phyloP scores from a whole-genome alignment of 2,113 vertebrate genomes.

The Rhabdomys dilectus region DNA sequence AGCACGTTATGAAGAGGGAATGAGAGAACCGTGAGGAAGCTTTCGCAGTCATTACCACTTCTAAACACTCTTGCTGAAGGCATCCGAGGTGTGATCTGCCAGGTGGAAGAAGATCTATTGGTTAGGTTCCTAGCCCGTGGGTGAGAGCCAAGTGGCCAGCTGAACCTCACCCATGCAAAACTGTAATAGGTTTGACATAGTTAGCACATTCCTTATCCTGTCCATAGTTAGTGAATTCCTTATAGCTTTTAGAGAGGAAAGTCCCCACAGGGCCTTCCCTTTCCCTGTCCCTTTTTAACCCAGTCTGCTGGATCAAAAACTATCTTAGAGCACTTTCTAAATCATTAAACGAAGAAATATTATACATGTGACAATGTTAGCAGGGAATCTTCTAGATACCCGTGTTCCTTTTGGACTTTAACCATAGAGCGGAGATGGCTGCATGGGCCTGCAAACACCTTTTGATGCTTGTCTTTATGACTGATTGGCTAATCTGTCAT shows the following conservation, averaged over 20 bases:
- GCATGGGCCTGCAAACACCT: not conserved
- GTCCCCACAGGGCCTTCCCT: not conserved
- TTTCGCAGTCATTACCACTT: slow-evolving; percentile 66
- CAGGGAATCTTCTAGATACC: not conserved
- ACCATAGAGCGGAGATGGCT: not conserved
- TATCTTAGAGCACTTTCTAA: slow-evolving; percentile 40
- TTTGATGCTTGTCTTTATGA: slow-evolving; percentile 44
- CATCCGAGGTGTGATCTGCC: slow-evolving; percentile 64
- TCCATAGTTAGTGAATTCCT: slow-evolving; percentile 30
- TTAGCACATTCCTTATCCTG: not conserved
- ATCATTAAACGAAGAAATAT: slow-evolving; percentile 64
- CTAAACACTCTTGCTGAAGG: slow-evolving; percentile 71
- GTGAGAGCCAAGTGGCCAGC: slow-evolving; percentile 55
- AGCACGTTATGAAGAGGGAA: slow-evolving; percentile 64
- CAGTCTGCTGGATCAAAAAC: slow-evolving; percentile 54
- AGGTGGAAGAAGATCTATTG: slow-evolving; percentile 56
- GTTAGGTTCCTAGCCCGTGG: slow-evolving; percentile 49
- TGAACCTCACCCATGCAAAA: slow-evolving; percentile 69
- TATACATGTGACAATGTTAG: slow-evolving; percentile 37
- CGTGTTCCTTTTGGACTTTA: not conserved
- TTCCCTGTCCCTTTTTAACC: not conserved
- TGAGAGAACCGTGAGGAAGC: slow-evolving; percentile 64
- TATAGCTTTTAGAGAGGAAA: not conserved
- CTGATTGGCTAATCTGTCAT: not conserved
- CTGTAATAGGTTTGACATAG: slow-evolving; percentile 61